phyloP scores from a whole-genome alignment of 2,888 invertebrate genomes.

The Encarsia formosa region DNA sequence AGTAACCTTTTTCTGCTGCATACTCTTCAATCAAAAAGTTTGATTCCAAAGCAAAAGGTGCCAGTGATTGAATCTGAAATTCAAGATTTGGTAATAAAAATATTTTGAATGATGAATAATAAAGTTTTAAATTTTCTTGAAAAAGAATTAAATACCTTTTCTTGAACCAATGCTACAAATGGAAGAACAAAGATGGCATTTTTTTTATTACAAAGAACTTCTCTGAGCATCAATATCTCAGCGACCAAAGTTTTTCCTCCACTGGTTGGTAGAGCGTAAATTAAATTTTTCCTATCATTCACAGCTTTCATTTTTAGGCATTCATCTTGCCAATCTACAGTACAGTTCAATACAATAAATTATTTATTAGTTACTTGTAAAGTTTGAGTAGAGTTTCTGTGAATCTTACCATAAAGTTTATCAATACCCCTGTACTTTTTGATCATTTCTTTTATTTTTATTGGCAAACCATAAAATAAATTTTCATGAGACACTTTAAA shows the following conservation, averaged over 20 bases:
- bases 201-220: slow-evolving; percentile 73
- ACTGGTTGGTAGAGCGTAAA: slow-evolving; percentile 92
- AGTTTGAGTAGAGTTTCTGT: background rate
- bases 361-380: slow-evolving; percentile 4
- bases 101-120: too few species aligned
- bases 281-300: slow-evolving; percentile 69
- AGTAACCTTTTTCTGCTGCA: slow-evolving; percentile 81
- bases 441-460: slow-evolving; percentile 66
- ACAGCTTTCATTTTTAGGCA: slow-evolving; percentile 79
- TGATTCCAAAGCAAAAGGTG: slow-evolving; percentile 81
- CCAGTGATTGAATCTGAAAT: slow-evolving; percentile 72
- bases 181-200: slow-evolving; percentile 89
- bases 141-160: slow-evolving; percentile 62
- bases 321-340: slow-evolving; percentile 88
- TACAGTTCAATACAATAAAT: background rate
- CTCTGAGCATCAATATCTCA: slow-evolving; percentile 86
- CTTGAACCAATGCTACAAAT: slow-evolving; percentile 94
- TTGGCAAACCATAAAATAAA: slow-evolving; percentile 76
- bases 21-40: slow-evolving; percentile 93
- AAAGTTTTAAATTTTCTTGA: too few species aligned
- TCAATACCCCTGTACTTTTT: slow-evolving; percentile 73
- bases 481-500: background rate
- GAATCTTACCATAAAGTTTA: slow-evolving; percentile 63
- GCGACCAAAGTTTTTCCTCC: slow-evolving; percentile 97
- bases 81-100: too few species aligned